Conservation (phyloP, 1,140 invertebrate genomes). For the Zaprionus inermis region DNA sequence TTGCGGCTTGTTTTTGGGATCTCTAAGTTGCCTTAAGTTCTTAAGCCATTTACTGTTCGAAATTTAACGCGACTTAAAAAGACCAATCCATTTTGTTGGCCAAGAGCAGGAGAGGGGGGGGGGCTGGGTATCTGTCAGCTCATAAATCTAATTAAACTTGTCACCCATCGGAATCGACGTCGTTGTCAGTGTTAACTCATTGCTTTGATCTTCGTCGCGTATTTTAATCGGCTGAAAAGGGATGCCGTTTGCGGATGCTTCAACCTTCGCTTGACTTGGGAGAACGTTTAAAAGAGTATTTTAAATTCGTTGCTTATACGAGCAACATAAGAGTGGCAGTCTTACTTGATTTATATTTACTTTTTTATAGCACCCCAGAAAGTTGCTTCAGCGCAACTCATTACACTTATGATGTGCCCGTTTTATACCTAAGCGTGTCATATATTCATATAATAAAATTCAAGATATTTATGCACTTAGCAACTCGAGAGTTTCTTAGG, state of each 20-base stretch:
- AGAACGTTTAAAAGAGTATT: neutral
- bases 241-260: slow-evolving; percentile 29
- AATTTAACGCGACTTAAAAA: slow-evolving; percentile 11
- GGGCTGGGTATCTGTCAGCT: slow-evolving; percentile 55
- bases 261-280: too few species aligned
- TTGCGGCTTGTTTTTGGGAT: neutral
- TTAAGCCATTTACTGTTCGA: neutral
- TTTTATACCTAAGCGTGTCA: neutral
- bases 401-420: neutral
- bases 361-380: too few species aligned
- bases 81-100: neutral
- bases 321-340: neutral
- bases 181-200: slow-evolving; percentile 18
- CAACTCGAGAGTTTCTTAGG: too few species aligned
- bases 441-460: neutral
- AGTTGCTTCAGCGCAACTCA: too few species aligned
- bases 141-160: slow-evolving; percentile 79
- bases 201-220: neutral
- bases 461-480: neutral
- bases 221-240: slow-evolving; percentile 68
- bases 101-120: neutral
- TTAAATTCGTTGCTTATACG: too few species aligned
- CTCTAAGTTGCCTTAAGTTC: neutral
- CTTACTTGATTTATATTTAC: too few species aligned
- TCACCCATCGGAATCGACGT: slow-evolving; percentile 51